Evolutionary conservation across 2,113 vertebrate genomes (phyloP), one percentile per base, ranked within the genome.

Genomic region (Microcebus jonahi): DNA sequence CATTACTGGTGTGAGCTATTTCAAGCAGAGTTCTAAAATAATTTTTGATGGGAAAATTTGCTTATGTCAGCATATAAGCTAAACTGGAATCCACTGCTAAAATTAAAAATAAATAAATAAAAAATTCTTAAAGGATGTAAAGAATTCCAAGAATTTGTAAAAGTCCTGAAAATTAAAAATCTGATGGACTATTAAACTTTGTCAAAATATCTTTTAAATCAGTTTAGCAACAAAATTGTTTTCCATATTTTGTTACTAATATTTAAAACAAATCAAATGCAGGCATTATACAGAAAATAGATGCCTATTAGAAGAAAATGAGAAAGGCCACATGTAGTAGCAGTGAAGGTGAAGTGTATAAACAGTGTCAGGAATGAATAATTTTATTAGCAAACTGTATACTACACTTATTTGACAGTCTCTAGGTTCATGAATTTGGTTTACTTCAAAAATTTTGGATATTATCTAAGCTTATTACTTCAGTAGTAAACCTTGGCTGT

Each of bases 191-290:
- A 71, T 59, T 75, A 48, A 48, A 90, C 25, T 77, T 73, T 48
- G 34, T 57, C 4, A 70, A 92, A 63, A 36, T 79, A 83, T 6
- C 8, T 96, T 83, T 91, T 20, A 48, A 42, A 82, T 73, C 20
- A 67, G 17, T 53, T 92, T 80, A 71, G 61, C 5, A 86, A 73
- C 55, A 95, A 80, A 65, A 36, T 23, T 34, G 25, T 36, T 82
- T 80, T 76, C 15, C 36, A 80, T 76, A 90, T 34, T 42, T 70
- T 65, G 18, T 86, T 82, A 36, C 12, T 7, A 79, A 34, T 86
- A 83, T 73, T 84, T 75, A 94, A 86, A 91, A 57, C 27, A 93
- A 93, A 77, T 39, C 18, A 48, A 87, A 92, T 20, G 8, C 61
- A 17, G 12, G 8, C 76, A 63, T 50, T 55, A 0, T 42, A 42